Evolutionary conservation across 2,888 invertebrate genomes (phyloP).

Genomic region (Scaptomyza polygonia): DNA sequence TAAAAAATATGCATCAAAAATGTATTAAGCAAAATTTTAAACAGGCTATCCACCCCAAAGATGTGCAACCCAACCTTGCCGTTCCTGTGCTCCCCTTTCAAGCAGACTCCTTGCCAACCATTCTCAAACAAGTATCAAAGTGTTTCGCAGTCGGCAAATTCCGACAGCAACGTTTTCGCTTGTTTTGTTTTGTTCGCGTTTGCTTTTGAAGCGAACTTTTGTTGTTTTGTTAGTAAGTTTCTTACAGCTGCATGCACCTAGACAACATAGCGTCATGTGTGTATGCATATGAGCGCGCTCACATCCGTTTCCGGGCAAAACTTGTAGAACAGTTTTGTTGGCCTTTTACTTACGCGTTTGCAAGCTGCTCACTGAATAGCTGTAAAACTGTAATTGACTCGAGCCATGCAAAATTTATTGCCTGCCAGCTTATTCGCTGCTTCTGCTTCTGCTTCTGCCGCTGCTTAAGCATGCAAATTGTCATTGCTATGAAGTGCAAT

Average conservation of each 20-base stretch:
- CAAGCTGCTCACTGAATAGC: slow-evolving; percentile 39
- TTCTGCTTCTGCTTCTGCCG: slow-evolving; percentile 1
- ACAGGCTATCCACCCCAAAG: no score
- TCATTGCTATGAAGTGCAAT: slow-evolving; percentile 59
- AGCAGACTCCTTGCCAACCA: no score
- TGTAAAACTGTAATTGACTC: slow-evolving; percentile 71
- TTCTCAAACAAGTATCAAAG: no score
- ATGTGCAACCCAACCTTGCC: no score
- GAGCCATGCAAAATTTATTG: slow-evolving; percentile 72
- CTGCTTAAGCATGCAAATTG: slow-evolving; percentile 76
- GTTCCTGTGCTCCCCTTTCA: no score
- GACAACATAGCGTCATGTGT: slow-evolving; percentile 46
- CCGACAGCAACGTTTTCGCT: neutral
- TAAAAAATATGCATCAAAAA: no score
- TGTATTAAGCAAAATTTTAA: no score
- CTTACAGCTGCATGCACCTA: slow-evolving; percentile 53
- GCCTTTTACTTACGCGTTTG: slow-evolving; percentile 9
- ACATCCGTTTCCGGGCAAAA: slow-evolving; percentile 48
- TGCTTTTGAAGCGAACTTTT: slow-evolving; percentile 38
- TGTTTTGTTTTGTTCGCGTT: slow-evolving; percentile 32
- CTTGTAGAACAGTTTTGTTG: slow-evolving; percentile 29
- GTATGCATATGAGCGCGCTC: slow-evolving; percentile 15
- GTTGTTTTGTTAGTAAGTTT: slow-evolving; percentile 36
- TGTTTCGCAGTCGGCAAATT: no score
- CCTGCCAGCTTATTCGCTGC: slow-evolving; percentile 43